A percentile compares a stretch with the other conserved stretches of the same genome.
These are phyloP conservation scores for Cyclina sinensis DNA, from an alignment of 1,140 invertebrate species.

Conservation along the genomic window DNA sequence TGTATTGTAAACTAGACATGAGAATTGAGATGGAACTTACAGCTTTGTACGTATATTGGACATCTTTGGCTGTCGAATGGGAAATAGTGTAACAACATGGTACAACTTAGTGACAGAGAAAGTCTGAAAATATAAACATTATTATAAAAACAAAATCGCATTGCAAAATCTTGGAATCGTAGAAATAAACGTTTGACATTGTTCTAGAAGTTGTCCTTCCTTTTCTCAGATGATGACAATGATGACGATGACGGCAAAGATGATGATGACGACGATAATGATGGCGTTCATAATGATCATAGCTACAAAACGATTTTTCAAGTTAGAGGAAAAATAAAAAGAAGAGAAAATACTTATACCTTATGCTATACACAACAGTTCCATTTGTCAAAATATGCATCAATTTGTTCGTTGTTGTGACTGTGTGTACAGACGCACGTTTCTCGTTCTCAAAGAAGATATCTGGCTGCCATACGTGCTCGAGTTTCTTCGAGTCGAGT, in stretches of 20 bases:
- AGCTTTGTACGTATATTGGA: slow-evolving; percentile 97
- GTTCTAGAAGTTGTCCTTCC: no score
- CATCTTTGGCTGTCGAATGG: slow-evolving; percentile 98
- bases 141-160: not conserved
- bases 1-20: not conserved
- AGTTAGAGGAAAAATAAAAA: no score
- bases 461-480: slow-evolving; percentile 84
- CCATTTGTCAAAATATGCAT: slow-evolving; percentile 87
- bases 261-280: no score
- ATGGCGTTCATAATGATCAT: no score
- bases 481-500: slow-evolving; percentile 71
- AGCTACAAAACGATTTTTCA: no score
- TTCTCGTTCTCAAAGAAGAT: slow-evolving; percentile 85
- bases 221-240: no score
- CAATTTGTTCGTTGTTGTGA: slow-evolving; percentile 85
- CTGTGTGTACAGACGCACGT: slow-evolving; percentile 83
- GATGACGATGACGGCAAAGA: no score
- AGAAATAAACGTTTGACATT: no score
- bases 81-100: slow-evolving; percentile 98
- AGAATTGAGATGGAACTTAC: slow-evolving; percentile 70
- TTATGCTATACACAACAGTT: slow-evolving; percentile 75
- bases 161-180: no score
- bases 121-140: slow-evolving; percentile 27
- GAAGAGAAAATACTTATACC: slow-evolving; percentile 56
- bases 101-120: slow-evolving; percentile 89